These are phyloP conservation scores for Mimumesa dahlbomi DNA, from an alignment of 2,888 invertebrate genomes.

Conservation along the genomic window DNA sequence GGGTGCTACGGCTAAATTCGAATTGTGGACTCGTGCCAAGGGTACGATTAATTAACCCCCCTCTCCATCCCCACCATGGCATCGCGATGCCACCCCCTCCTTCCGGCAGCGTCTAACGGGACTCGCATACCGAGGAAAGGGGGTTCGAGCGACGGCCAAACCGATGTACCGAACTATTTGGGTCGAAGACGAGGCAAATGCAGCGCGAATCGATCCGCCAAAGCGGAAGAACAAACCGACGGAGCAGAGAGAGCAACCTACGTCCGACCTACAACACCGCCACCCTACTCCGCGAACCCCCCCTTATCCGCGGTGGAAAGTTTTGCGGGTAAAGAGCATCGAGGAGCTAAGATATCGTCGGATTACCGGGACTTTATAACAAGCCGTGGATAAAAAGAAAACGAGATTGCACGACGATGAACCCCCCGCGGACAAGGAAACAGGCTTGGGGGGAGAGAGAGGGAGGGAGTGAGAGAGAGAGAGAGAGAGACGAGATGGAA, in stretches of 20 bases:
- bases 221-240: conserved; percentile 20
- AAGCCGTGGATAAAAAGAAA: conserved; percentile 21
- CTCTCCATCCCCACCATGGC: conserved; percentile 10
- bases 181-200: conserved; percentile 44
- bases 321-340: neutral
- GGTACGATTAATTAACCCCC: conserved; percentile 73
- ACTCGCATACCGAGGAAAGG: conserved; percentile 5
- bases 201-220: conserved; percentile 40
- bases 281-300: neutral
- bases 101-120: neutral
- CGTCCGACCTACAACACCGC: too few species aligned
- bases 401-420: conserved; percentile 37
- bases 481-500: conserved; percentile 37
- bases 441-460: too few species aligned
- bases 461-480: conserved; percentile 13
- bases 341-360: conserved; percentile 43
- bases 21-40: conserved; percentile 72
- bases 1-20: conserved; percentile 60
- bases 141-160: conserved; percentile 25
- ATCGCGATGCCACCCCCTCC: conserved; percentile 12
- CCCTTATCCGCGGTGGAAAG: neutral
- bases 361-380: conserved; percentile 44
- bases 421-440: too few species aligned
- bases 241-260: neutral
- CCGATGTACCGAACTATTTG: conserved; percentile 46